Evolutionary conservation across 64 coral and sea anemone species (phyloP).

Genomic region (Montipora sp.): DNA sequence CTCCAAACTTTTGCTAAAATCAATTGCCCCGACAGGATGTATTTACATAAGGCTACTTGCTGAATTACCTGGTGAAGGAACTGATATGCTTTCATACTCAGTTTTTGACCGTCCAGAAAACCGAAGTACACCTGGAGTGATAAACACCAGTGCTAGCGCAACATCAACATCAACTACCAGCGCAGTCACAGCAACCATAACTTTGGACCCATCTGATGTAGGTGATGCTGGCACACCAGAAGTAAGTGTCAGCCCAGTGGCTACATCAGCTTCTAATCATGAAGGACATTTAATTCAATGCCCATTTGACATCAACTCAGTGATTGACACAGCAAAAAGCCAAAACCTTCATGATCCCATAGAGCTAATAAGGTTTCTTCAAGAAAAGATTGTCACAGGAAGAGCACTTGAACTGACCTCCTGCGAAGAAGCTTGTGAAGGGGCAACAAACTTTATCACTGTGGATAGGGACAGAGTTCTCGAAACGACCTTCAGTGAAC

Average conservation of each 20-base stretch:
- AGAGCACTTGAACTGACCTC: constrained; percentile 43
- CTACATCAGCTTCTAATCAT: background rate
- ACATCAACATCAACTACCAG: constrained; percentile 14
- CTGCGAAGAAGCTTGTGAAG: constrained; percentile 26
- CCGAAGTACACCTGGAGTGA: background rate
- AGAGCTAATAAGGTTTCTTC: constrained; percentile 44
- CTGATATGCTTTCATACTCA: constrained; percentile 38
- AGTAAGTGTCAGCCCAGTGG: constrained; percentile 6
- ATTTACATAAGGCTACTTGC: constrained; percentile 56
- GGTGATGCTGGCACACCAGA: background rate
- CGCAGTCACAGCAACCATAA: constrained; percentile 1
- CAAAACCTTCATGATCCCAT: constrained; percentile 36
- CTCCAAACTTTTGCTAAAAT: constrained; percentile 68
- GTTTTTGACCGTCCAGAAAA: constrained; percentile 17
- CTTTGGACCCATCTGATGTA: constrained; percentile 31
- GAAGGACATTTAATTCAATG: constrained; percentile 26
- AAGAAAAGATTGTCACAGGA: constrained; percentile 39
- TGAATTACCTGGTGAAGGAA: background rate
- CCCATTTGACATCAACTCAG: constrained; percentile 53
- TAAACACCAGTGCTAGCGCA: constrained; percentile 1
- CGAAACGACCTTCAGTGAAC: no score
- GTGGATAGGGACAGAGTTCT: no score
- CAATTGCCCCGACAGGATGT: constrained; percentile 70
- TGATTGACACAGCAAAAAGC: constrained; percentile 23
- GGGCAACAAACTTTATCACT: no score